A percentile compares a stretch with the other conserved stretches of the same genome.
phyloP scores from a whole-genome alignment of 2,113 vertebrate genomes.

The Hippocampus guttulatus region DNA sequence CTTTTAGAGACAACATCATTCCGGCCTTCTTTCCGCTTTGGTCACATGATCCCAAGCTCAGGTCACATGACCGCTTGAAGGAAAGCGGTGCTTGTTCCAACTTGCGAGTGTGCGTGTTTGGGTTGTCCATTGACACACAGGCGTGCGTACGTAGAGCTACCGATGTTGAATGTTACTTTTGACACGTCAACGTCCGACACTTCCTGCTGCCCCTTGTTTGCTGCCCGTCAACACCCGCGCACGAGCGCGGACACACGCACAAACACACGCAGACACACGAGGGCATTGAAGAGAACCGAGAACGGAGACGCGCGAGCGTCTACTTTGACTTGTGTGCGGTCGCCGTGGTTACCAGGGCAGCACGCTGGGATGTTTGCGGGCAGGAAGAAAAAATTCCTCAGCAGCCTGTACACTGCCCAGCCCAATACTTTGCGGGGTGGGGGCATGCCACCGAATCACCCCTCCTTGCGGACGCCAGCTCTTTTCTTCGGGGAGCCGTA shows the following conservation, averaged over 20 bases:
- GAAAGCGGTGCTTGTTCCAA: too few relatives aligned
- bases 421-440: too few relatives aligned
- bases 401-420: too few relatives aligned
- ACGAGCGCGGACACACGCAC: not conserved
- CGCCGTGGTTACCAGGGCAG: not conserved
- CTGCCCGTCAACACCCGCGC: not conserved
- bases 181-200: not conserved
- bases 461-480: too few relatives aligned
- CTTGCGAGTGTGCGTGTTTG: not conserved
- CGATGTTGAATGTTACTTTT: conserved; percentile 4
- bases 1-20: too few relatives aligned
- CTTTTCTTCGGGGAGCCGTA: too few relatives aligned
- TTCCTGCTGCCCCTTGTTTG: not conserved
- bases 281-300: too few relatives aligned
- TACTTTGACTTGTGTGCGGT: not conserved
- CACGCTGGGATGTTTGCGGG: not conserved
- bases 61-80: not conserved
- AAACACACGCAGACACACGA: too few relatives aligned
- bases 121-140: not conserved
- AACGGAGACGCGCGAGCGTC: too few relatives aligned
- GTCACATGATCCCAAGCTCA: not conserved
- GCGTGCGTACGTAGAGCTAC: not conserved
- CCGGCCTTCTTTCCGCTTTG: too few relatives aligned
- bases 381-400: not conserved
- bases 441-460: too few relatives aligned